These are phyloP conservation scores for Thalassoma bifasciatum DNA, from an alignment of 2,113 vertebrate species.

Conservation along the genomic window DNA sequence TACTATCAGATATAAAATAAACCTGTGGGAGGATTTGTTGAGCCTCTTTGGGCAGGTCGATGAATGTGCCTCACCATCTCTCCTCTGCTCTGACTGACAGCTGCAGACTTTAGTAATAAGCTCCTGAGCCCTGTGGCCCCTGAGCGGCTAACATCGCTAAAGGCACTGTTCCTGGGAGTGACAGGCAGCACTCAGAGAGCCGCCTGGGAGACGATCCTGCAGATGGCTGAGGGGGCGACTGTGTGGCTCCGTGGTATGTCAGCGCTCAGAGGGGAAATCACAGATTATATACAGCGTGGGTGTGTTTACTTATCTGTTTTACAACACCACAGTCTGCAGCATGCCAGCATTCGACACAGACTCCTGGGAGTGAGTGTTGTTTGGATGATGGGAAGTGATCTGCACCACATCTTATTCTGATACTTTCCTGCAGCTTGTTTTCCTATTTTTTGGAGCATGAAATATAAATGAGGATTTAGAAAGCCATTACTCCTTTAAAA, in stretches of 20 bases:
- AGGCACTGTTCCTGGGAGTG: slow-evolving; percentile 52
- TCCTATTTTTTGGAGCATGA: neutral
- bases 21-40: slow-evolving; percentile 41
- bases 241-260: slow-evolving; percentile 22
- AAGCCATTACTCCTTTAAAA: neutral
- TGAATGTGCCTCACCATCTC: slow-evolving; percentile 16
- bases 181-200: slow-evolving; percentile 40
- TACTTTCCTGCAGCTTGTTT: neutral
- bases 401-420: slow-evolving; percentile 1
- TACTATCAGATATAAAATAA: slow-evolving; percentile 43
- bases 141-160: slow-evolving; percentile 41
- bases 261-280: slow-evolving; percentile 29
- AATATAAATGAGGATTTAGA: neutral
- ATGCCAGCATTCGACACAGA: neutral
- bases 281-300: slow-evolving; percentile 8
- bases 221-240: slow-evolving; percentile 24
- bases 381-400: slow-evolving; percentile 6
- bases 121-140: slow-evolving; percentile 31
- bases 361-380: neutral
- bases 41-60: slow-evolving; percentile 16
- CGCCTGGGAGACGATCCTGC: slow-evolving; percentile 44
- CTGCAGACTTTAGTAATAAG: slow-evolving; percentile 43
- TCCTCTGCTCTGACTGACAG: slow-evolving; percentile 5
- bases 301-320: slow-evolving; percentile 37
- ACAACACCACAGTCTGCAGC: neutral